Conservation (phyloP, 2,888 invertebrate species). For the Hymenopus coronatus region DNA sequence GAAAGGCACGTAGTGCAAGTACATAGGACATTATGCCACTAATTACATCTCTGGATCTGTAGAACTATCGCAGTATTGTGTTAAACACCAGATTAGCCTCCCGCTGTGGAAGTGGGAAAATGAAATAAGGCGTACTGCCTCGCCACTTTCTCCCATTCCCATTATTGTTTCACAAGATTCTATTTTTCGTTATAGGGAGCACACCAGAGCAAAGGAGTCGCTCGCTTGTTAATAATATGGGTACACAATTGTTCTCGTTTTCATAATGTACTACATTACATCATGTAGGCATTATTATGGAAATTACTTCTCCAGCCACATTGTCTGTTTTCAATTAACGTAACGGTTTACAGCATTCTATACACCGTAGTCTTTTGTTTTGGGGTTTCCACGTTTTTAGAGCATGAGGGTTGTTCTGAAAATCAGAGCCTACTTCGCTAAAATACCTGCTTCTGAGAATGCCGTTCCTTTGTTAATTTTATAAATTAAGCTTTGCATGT, state of each 20-base stretch:
- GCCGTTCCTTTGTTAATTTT: too few relatives aligned
- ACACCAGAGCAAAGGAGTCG: background rate
- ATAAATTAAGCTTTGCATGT: too few relatives aligned
- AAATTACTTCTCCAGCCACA: background rate
- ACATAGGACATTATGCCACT: background rate
- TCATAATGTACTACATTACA: background rate
- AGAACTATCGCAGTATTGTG: background rate
- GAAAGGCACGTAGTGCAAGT: too few relatives aligned
- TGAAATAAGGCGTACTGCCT: background rate
- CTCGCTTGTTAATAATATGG: background rate
- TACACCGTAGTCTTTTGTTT: background rate
- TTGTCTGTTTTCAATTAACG: background rate
- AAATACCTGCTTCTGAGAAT: too few relatives aligned
- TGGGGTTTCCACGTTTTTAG: background rate
- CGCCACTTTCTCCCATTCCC: background rate
- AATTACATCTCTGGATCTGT: background rate
- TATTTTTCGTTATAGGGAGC: background rate
- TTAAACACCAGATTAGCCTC: background rate
- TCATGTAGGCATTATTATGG: background rate
- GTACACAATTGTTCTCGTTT: background rate
- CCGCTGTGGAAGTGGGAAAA: background rate
- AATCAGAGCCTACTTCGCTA: background rate
- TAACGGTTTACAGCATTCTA: background rate
- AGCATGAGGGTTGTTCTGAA: background rate
- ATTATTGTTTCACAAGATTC: background rate